Conservation (phyloP, 2,888 invertebrate species). For the Chelonus formosanus region DNA sequence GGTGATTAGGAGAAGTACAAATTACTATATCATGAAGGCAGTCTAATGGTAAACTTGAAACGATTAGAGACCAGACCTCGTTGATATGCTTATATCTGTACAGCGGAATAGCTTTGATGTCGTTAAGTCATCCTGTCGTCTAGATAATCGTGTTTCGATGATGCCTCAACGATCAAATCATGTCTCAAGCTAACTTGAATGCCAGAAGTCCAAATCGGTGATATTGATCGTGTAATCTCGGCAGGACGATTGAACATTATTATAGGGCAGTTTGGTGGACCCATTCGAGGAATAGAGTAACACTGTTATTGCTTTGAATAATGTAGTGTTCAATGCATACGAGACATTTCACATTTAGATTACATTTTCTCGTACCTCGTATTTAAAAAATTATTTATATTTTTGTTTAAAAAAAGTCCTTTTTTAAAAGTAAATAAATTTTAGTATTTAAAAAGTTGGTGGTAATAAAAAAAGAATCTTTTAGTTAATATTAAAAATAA, state of each 20-base stretch:
- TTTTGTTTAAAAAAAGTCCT: too few species aligned
- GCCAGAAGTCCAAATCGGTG: neutral
- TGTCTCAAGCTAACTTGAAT: conserved; percentile 22
- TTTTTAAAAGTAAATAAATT: too few species aligned
- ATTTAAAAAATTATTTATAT: too few species aligned
- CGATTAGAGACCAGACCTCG: neutral
- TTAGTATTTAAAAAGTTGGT: too few species aligned
- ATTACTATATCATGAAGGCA: neutral
- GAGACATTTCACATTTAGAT: too few species aligned
- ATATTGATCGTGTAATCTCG: conserved; percentile 7
- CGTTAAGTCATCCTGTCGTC: conserved; percentile 13
- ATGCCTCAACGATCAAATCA: conserved; percentile 26
- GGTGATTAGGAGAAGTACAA: neutral
- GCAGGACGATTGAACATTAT: conserved; percentile 2
- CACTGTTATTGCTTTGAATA: conserved; percentile 4
- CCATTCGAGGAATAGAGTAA: neutral
- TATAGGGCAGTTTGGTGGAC: neutral
- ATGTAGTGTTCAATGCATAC: neutral
- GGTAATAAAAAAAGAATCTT: too few species aligned
- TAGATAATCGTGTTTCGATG: conserved; percentile 22
- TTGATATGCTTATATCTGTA: neutral
- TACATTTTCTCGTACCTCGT: too few species aligned
- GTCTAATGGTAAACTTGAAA: neutral
- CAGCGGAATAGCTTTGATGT: conserved; percentile 16
- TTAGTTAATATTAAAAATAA: too few species aligned